These are phyloP conservation scores for Oxystoma pomonae DNA, from an alignment of 2,888 invertebrate genomes.

Conservation along the genomic window DNA sequence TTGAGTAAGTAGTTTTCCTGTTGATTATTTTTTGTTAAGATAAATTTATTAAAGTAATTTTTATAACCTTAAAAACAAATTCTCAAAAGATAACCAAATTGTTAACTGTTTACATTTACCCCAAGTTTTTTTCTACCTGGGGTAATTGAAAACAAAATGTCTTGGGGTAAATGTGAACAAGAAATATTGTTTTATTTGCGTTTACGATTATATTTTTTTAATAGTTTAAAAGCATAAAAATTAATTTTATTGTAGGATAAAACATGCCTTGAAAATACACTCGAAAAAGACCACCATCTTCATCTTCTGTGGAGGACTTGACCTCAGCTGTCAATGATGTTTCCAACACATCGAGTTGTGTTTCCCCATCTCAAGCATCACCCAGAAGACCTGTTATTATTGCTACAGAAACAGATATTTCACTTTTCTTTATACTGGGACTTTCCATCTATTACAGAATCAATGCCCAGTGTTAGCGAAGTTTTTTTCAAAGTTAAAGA, in stretches of 20 bases:
- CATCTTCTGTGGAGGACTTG: constrained; percentile 14
- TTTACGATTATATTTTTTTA: not conserved
- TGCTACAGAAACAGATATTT: not conserved
- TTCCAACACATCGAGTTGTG: not conserved
- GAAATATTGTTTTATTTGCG: not conserved
- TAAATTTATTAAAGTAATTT: not conserved
- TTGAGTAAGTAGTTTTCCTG: not conserved
- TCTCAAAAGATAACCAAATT: not conserved
- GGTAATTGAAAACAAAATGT: constrained; percentile 17
- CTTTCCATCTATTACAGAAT: too few relatives aligned
- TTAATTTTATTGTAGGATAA: constrained; percentile 2
- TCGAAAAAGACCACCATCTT: constrained; percentile 7
- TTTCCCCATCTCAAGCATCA: not conserved
- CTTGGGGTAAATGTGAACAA: not conserved
- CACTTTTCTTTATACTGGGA: too few relatives aligned
- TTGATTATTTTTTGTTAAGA: not conserved
- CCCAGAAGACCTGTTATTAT: constrained; percentile 1
- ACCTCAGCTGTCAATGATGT: constrained; percentile 18
- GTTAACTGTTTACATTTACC: constrained; percentile 11
- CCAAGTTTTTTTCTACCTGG: constrained; percentile 3
- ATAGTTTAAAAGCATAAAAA: not conserved
- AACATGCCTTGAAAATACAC: constrained; percentile 13
- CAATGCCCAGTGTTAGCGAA: too few relatives aligned
- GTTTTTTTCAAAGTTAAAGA: too few relatives aligned
- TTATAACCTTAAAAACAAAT: not conserved